These are phyloP conservation scores for Aegithalos caudatus DNA, from an alignment of 2,113 vertebrate genomes.

Conservation along the genomic window DNA sequence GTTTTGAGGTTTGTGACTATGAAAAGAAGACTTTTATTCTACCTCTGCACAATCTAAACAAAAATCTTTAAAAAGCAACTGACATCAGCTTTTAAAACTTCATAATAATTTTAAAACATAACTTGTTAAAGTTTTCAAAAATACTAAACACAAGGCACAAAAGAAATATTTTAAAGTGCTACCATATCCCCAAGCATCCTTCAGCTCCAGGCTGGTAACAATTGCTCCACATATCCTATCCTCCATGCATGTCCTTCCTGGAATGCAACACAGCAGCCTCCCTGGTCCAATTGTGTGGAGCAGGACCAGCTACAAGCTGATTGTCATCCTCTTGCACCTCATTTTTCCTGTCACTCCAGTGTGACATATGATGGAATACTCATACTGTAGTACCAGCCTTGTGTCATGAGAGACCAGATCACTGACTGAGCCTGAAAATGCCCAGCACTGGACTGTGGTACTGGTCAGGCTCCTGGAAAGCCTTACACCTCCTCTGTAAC, in stretches of 20 bases:
- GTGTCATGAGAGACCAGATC: neutral
- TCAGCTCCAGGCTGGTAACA: neutral
- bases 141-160: neutral
- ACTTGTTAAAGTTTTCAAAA: neutral
- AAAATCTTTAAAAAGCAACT: neutral
- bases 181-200: neutral
- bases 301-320: neutral
- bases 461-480: neutral
- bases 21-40: neutral
- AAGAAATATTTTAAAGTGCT: neutral
- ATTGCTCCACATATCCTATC: neutral
- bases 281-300: neutral
- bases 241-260: neutral
- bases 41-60: neutral
- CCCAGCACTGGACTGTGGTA: neutral
- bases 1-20: neutral
- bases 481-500: neutral
- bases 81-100: neutral
- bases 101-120: neutral
- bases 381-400: neutral
- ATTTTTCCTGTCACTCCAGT: neutral
- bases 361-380: fast-evolving
- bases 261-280: neutral
- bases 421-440: neutral
- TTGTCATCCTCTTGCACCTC: neutral